Base-by-base conservation (phyloP, 2,797 vertebrate species). In the Artibeus lituratus region DNA sequence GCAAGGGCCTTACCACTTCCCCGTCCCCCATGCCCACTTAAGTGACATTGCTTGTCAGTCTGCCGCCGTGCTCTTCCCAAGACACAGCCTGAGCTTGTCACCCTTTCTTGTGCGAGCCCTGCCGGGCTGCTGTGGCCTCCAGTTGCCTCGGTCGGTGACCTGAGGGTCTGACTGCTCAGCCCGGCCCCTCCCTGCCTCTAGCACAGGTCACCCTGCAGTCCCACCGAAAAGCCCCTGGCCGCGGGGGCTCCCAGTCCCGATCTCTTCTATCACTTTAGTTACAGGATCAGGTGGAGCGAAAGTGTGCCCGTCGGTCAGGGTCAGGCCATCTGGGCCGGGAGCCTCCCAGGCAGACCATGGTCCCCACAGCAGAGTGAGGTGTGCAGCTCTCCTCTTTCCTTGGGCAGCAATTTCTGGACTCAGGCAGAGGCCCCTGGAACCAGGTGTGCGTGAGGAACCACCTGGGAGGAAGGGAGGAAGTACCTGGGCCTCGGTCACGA, bases 301-400 rank as follows among this genome's bases (percentile, higher is more conserved):
- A 11, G 8, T 0, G 35, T 37, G 49, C 29, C 77, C 1, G 4
- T 15, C 2, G 0, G 10, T 8, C 35, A 42, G 10, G 0, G 10
- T 8, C 35, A 42, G 10, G 29, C 59, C 53, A 4, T 32, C 37
- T 1, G 29, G 87, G 37, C 87, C 0, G 10, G 42, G 26, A 37
- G 49, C 29, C 18, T 5, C 10, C 12, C 44, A 10, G 0, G n/a
- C 29, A 24, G 42, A 67, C 14, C 0, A 3, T 9, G n/a, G 37
- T 2, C 8, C 53, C 62, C 8, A 1, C 4, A 0, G 7, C 29
- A 21, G n/a, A 0, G 1, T 0, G 18, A 55, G 3, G 7, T 3
- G 1, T 70, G 57, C 6, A 3, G 21, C 55, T 44, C 24, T 10
- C 7, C 42, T 8, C 14, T 14, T 5, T 69, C 39, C 59, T 18